Evolutionary conservation across 2,888 invertebrate species (phyloP), one percentile per base, ranked within the genome.

Genomic region (Heliconius aoede): DNA sequence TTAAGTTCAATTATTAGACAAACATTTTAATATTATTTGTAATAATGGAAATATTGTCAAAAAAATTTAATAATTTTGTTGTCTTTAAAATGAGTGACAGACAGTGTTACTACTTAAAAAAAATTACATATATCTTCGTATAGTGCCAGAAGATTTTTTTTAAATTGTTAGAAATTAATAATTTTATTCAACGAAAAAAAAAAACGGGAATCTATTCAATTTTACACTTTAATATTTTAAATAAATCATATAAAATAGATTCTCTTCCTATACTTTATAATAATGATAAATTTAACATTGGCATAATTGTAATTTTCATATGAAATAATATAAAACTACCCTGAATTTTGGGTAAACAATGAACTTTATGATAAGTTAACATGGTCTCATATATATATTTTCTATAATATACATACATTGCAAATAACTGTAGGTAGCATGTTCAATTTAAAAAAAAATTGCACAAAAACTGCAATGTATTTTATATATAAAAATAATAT

Each of bases 141-240:
- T 67, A 74, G 74, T 76, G 76, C 74, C 74, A 76, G 73, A 74
- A 78, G 58, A 68, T 76, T 67, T 65, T 24, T 40, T 71, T 72
- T 62, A 74, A 65, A 75, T 62, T 78, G 77, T 77, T 77, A 77
- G 74, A 68, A 74, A 74, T 77, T 77, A 67, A 78, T 76, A 76
- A 76, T 74, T 78, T 78, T 78, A 78, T 74, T 78, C 74, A 74
- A 72, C 76, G 78, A 77, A 72, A 65, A 32, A 64, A n/a, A n/a
- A 32, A 40, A 72, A 72, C 60, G 72, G 60, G 36, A 72, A 60
- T 72, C 60, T 36, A 36, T 60, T 26, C 36, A 36, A 72, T 36
- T 72, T 60, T 60, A 60, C 60, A 65, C 4, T 36, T 65, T 24
- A 60, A 36, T 60, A 26, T 60, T 32, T 60, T 24, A 24, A 51